Evolutionary conservation across 92 coral and sea anemone genomes (phyloP), one percentile per base, ranked within the genome.

Genomic region (Zoanthus gigantus): DNA sequence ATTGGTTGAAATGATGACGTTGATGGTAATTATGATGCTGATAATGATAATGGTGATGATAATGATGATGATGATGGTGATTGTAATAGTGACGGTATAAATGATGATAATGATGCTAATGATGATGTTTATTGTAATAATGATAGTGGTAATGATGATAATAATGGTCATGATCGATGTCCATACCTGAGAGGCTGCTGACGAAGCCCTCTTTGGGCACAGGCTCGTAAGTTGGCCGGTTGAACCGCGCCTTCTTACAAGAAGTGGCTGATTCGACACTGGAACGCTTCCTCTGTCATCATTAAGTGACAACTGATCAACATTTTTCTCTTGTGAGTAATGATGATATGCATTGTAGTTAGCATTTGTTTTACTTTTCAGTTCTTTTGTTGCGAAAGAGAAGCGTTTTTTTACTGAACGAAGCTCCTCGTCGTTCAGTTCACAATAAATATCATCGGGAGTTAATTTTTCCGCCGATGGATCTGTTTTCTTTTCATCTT

Each of bases 381-480:
- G 10, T 0, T 45, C 58, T 28, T 65, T 71, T 7, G 11, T 13
- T 29, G 30, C 47, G 9, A 7, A 58, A 44, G 63, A 13, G 45
- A 81, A 81, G n/a, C 60, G 85, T 8, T 66, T 66, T 53, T 81
- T 44, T 65, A 81, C 28, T 2, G 85, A 66, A 15, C 31, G 63
- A 42, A 66, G 16, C 16, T 81, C 75, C 3, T 81, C 42, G 3
- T 75, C 85, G 54, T 81, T 57, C 73, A 81, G 32, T 5, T 81
- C 75, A 42, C 85, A 81, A 23, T 81, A 81, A 30, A 81, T 32
- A n/a, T 81, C 61, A 37, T 66, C 85, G 7, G 74, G 85, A 11
- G 4, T 66, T 58, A 81, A 67, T 1, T 65, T 18, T 14, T 13
- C 44, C 42, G 2, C 42, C 56, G 46, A 81, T 0, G 42, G 18